A percentile compares a stretch with the other conserved stretches of the same genome.
Evolutionary conservation across 1,140 invertebrate species (phyloP).

Genomic region (Diorhabda carinulata): DNA sequence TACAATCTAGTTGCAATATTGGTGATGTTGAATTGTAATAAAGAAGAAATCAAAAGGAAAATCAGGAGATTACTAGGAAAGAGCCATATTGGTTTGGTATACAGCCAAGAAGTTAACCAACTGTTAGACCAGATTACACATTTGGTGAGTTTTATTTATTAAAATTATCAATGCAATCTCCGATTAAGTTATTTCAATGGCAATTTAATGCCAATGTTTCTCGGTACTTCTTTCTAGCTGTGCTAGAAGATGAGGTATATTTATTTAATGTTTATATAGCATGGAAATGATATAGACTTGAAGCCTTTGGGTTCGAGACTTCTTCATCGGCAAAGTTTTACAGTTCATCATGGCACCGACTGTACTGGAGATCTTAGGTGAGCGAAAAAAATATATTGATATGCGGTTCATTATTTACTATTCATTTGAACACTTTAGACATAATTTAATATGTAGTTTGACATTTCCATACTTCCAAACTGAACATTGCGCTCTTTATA

Average conservation of each 20-base stretch:
- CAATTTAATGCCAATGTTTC: too few species aligned
- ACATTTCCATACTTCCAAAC: too few species aligned
- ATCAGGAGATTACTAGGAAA: constrained; percentile 92
- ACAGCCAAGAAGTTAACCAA: constrained; percentile 96
- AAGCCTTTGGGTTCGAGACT: constrained; percentile 88
- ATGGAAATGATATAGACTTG: constrained; percentile 95
- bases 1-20: constrained; percentile 96
- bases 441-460: too few species aligned
- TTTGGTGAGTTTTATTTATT: constrained; percentile 64
- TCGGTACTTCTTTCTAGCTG: too few species aligned
- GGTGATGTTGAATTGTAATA: constrained; percentile 88
- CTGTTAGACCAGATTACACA: constrained; percentile 93
- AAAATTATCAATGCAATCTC: too few species aligned
- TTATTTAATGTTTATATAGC: constrained; percentile 51
- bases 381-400: neutral
- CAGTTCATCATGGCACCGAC: constrained; percentile 91
- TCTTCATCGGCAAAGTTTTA: constrained; percentile 95
- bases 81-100: constrained; percentile 95
- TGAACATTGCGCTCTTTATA: too few species aligned
- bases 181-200: too few species aligned
- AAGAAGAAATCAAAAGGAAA: constrained; percentile 85
- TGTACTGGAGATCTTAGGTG: constrained; percentile 75
- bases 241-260: too few species aligned
- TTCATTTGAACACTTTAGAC: too few species aligned
- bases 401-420: too few species aligned